Evolutionary conservation across 2,888 invertebrate species (phyloP).

Genomic region (Microplitis deprimator): DNA sequence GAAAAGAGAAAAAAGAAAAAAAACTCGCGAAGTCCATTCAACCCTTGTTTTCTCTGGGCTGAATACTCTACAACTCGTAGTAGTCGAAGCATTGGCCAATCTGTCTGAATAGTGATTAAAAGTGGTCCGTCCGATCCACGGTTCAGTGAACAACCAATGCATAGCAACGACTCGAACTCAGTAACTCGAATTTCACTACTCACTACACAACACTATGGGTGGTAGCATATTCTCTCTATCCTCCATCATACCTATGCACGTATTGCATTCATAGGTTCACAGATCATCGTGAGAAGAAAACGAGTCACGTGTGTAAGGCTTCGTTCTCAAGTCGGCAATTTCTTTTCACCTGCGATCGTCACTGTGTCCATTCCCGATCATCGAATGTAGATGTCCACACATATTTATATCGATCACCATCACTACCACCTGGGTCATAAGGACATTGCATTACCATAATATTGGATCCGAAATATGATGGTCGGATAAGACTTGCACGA

Average conservation of each 20-base stretch:
- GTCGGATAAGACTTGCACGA: slow-evolving; percentile 45
- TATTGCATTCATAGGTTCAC: slow-evolving; percentile 31
- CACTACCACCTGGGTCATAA: slow-evolving; percentile 25
- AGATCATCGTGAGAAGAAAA: slow-evolving; percentile 17
- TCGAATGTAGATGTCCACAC: slow-evolving; percentile 36
- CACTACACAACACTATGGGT: slow-evolving; percentile 26
- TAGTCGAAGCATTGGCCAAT: slow-evolving; percentile 48
- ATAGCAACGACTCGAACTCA: slow-evolving; percentile 9
- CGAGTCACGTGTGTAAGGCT: background rate
- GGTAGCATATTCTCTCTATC: slow-evolving; percentile 13
- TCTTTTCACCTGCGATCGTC: slow-evolving; percentile 26
- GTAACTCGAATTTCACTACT: slow-evolving; percentile 25
- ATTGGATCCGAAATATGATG: slow-evolving; percentile 64
- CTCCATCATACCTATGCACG: background rate
- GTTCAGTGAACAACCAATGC: slow-evolving; percentile 49
- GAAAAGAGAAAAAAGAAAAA: slow-evolving; percentile 20
- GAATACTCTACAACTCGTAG: slow-evolving; percentile 42
- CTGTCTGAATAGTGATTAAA: slow-evolving; percentile 62
- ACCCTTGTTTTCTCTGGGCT: slow-evolving; percentile 57
- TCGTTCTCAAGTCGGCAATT: slow-evolving; percentile 13
- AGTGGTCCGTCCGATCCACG: slow-evolving; percentile 54
- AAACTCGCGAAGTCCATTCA: slow-evolving; percentile 55
- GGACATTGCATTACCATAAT: slow-evolving; percentile 61
- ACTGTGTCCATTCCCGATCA: slow-evolving; percentile 3
- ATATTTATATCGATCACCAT: slow-evolving; percentile 29